Conservation (phyloP, 2,797 vertebrate genomes). For the Phataginus tricuspis region DNA sequence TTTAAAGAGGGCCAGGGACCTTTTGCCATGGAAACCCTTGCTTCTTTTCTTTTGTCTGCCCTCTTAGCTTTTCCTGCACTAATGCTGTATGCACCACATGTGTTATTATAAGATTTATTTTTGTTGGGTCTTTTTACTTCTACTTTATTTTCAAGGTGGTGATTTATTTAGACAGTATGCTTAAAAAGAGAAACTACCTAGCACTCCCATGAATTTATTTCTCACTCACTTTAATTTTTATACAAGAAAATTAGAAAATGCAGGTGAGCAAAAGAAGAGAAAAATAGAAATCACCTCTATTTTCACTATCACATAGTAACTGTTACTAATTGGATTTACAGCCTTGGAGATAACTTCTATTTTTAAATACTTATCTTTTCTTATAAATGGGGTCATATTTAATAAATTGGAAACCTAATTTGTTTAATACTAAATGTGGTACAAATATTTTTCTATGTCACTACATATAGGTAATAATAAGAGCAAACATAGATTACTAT, state of each 20-base stretch:
- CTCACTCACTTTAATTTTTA: slow-evolving; percentile 20
- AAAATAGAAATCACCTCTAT: background rate
- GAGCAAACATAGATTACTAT: background rate
- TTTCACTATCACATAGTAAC: background rate
- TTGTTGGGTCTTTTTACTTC: background rate
- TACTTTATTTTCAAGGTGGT: background rate
- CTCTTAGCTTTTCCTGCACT: background rate
- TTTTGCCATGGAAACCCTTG: background rate
- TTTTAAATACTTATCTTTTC: background rate
- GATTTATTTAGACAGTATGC: background rate
- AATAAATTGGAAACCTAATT: background rate
- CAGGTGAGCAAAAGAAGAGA: background rate
- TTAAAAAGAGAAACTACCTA: background rate
- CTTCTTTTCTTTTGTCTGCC: background rate
- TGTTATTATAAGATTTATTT: background rate
- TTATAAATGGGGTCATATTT: background rate
- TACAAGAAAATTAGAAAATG: slow-evolving; percentile 5
- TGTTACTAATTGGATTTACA: background rate
- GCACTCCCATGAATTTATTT: background rate
- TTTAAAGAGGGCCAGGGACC: background rate
- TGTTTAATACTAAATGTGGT: background rate
- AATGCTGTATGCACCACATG: background rate
- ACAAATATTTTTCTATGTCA: background rate
- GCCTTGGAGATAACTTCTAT: background rate
- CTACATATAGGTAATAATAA: background rate